Evolutionary conservation across 92 coral and sea anemone species (phyloP), one percentile per base, ranked within the genome.

Genomic region (Desmophyllum pertusum): DNA sequence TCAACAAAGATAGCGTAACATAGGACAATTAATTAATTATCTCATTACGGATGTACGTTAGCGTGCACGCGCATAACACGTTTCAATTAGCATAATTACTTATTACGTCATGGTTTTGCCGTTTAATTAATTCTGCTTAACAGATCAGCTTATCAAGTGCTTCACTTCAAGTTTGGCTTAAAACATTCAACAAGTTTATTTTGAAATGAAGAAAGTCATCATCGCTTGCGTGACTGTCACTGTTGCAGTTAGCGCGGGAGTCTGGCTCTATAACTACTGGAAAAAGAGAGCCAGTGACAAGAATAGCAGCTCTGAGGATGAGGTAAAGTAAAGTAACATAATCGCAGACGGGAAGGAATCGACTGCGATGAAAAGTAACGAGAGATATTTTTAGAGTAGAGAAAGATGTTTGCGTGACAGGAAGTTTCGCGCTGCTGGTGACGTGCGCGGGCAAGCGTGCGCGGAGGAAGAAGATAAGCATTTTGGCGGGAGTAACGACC

Each of bases 191-290:
- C 23, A 27, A 73, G 35, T 50, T 48, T 0, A 74, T 9, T 19
- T 19, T 14, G 30, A 33, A 23, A 74, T 74, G 78, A 74, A 35
- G 62, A 74, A 31, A 8, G 25, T 74, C 21, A 48, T 74, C 11
- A 18, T 48, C 30, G 63, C 78, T 1, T 48, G 78, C 13, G 63
- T 48, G 36, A 48, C 78, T 30, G 15, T 73, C 19, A 40, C 62
- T 9, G 62, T 74, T 14, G 61, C 77, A 30, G 77, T 45, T 73
- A 25, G 78, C 33, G 63, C 78, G 61, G 78, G 78, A 4, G 42
- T 74, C 40, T 74, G 63, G 78, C 25, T 48, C 35, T 74, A 74
- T 42, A 74, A 17, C 40, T 46, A 37, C 6, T 74, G 78, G 63
- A 50, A 30, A 29, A 48, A 74, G 37, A 57, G 53, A 55, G 30